Evolutionary conservation across 2,113 vertebrate genomes (phyloP).

Genomic region (Rousettus leschenaultii): DNA sequence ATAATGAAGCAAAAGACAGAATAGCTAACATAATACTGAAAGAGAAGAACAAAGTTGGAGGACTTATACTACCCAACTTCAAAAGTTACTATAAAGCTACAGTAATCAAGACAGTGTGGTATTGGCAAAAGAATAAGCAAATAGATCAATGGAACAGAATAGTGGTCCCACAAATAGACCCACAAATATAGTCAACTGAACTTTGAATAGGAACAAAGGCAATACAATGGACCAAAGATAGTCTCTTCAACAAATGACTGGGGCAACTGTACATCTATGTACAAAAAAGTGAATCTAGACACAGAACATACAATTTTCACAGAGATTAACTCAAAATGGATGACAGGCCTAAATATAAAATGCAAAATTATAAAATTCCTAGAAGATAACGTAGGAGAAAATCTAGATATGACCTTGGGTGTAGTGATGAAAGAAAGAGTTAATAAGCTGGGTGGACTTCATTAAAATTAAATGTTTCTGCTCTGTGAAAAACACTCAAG

Average conservation of each 20-base stretch:
- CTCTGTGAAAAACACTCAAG: neutral
- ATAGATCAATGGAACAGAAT: neutral
- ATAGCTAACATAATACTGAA: neutral
- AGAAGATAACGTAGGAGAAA: neutral
- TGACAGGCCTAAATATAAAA: neutral
- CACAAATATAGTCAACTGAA: neutral
- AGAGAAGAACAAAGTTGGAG: neutral
- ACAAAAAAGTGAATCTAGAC: neutral
- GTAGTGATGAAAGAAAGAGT: neutral
- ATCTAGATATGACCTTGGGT: neutral
- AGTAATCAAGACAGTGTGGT: neutral
- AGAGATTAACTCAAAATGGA: neutral
- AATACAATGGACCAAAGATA: neutral
- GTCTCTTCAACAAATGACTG: neutral
- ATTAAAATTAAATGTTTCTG: neutral
- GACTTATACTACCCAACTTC: neutral
- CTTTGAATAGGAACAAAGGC: neutral
- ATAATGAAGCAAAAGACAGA: neutral
- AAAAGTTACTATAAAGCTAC: neutral
- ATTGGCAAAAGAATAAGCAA: neutral
- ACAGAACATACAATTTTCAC: neutral
- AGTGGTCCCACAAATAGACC: neutral
- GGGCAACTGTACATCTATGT: neutral
- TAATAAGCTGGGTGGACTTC: neutral
- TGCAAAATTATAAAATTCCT: neutral